Conservation (phyloP, 2,888 invertebrate genomes). For the Oscheius sp. region DNA sequence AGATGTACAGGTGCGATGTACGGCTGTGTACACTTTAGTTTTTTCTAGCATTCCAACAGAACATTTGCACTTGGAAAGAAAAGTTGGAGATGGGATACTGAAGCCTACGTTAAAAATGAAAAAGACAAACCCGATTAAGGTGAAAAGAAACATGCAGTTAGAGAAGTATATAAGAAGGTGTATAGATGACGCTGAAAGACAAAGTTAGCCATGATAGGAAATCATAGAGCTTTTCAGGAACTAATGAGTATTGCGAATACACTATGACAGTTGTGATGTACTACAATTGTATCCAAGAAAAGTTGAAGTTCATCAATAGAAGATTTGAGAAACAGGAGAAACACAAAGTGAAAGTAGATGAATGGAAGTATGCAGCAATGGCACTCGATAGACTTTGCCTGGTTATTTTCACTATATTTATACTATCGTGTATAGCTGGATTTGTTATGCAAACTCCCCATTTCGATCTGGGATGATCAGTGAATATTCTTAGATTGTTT, state of each 20-base stretch:
- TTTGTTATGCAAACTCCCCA: conserved; percentile 50
- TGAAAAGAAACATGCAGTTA: conserved; percentile 40
- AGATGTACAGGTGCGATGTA: conserved; percentile 44
- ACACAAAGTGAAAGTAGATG: conserved; percentile 43
- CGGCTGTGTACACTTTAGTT: not conserved
- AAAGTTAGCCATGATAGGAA: conserved; percentile 32
- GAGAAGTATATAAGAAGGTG: conserved; percentile 55
- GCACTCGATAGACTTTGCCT: conserved; percentile 55
- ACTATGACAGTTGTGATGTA: conserved; percentile 47
- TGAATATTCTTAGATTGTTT: conserved; percentile 26
- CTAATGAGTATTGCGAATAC: conserved; percentile 43
- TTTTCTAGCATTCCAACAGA: conserved; percentile 49
- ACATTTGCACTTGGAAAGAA: conserved; percentile 50
- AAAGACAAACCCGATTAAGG: conserved; percentile 38
- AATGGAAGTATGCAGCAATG: conserved; percentile 61
- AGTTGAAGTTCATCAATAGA: conserved; percentile 39
- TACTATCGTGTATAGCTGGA: conserved; percentile 42
- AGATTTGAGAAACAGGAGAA: conserved; percentile 39
- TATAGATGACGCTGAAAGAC: conserved; percentile 44
- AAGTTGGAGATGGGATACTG: conserved; percentile 63
- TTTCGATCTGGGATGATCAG: conserved; percentile 25
- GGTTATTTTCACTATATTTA: conserved; percentile 46
- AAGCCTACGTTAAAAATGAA: conserved; percentile 36
- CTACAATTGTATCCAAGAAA: conserved; percentile 53
- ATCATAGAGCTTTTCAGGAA: conserved; percentile 32